phyloP scores from a whole-genome alignment of 1,140 invertebrate species.

The Parasteatoda tepidariorum region DNA sequence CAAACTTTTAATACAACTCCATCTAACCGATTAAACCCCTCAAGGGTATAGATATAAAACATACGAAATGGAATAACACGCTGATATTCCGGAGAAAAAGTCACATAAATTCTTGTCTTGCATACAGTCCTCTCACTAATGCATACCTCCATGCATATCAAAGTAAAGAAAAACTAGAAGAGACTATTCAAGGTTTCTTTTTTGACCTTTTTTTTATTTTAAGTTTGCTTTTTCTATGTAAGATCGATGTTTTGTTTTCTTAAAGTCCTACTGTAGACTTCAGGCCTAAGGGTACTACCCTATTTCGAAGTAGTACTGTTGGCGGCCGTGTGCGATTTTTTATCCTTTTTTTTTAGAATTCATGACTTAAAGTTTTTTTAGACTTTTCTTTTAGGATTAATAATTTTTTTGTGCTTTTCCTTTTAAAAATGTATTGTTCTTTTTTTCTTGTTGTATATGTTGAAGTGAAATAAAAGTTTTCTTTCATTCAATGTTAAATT shows the following conservation, averaged over 20 bases:
- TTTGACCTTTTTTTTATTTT: background rate
- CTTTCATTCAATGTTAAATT: too few relatives aligned
- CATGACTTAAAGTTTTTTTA: background rate
- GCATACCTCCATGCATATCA: constrained; percentile 54
- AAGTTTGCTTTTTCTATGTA: background rate
- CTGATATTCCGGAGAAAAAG: background rate
- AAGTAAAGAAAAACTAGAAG: background rate
- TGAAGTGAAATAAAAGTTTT: too few relatives aligned
- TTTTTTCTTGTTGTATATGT: too few relatives aligned
- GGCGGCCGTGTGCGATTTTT: too few relatives aligned
- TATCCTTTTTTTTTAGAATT: background rate
- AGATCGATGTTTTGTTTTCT: background rate
- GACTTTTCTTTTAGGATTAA: background rate
- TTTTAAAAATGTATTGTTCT: background rate
- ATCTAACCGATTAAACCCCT: constrained; percentile 39
- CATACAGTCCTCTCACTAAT: constrained; percentile 36
- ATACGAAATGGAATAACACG: background rate
- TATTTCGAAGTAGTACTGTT: too few relatives aligned
- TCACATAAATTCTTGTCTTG: background rate
- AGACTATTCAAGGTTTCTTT: background rate
- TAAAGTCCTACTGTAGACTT: background rate
- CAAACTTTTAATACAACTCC: constrained; percentile 21
- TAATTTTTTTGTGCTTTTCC: background rate
- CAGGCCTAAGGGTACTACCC: background rate
- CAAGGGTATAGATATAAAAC: background rate